phyloP scores from a whole-genome alignment of 2,888 invertebrate genomes.

The Phortica magna region DNA sequence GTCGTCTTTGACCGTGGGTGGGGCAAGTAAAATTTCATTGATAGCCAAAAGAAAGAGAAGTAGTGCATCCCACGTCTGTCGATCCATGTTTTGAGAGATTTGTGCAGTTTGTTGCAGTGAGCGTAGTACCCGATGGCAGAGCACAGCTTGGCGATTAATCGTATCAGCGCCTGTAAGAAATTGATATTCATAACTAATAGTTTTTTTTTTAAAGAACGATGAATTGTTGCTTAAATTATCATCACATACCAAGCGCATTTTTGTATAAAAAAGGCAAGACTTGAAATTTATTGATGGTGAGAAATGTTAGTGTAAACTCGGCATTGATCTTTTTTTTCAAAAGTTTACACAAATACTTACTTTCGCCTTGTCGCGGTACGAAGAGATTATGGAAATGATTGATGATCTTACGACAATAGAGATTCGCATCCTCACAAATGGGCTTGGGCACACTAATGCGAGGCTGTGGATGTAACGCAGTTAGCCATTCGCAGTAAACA shows the following conservation, averaged over 20 bases:
- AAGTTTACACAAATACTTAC: slow-evolving; percentile 80
- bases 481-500: slow-evolving; percentile 98
- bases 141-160: slow-evolving; percentile 94
- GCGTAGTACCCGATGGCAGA: slow-evolving; percentile 93
- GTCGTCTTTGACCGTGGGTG: slow-evolving; percentile 95
- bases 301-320: slow-evolving; percentile 51
- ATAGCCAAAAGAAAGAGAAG: slow-evolving; percentile 92
- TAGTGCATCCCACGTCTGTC: slow-evolving; percentile 94
- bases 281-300: slow-evolving; percentile 80
- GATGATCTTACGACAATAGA: slow-evolving; percentile 93
- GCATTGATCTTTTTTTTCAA: not conserved
- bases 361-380: slow-evolving; percentile 94
- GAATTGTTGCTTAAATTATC: not conserved
- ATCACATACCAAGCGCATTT: slow-evolving; percentile 85
- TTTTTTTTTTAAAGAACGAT: not conserved
- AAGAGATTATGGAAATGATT: slow-evolving; percentile 96
- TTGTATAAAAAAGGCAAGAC: slow-evolving; percentile 94
- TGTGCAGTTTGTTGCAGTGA: slow-evolving; percentile 90
- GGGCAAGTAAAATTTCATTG: slow-evolving; percentile 93
- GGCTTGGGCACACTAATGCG: slow-evolving; percentile 94
- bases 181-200: not conserved
- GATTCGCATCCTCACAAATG: slow-evolving; percentile 91
- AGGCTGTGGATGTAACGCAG: slow-evolving; percentile 89
- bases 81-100: slow-evolving; percentile 86
- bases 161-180: slow-evolving; percentile 86